Evolutionary conservation across 2,113 vertebrate genomes (phyloP).

Genomic region (Atherinomorus stipes): DNA sequence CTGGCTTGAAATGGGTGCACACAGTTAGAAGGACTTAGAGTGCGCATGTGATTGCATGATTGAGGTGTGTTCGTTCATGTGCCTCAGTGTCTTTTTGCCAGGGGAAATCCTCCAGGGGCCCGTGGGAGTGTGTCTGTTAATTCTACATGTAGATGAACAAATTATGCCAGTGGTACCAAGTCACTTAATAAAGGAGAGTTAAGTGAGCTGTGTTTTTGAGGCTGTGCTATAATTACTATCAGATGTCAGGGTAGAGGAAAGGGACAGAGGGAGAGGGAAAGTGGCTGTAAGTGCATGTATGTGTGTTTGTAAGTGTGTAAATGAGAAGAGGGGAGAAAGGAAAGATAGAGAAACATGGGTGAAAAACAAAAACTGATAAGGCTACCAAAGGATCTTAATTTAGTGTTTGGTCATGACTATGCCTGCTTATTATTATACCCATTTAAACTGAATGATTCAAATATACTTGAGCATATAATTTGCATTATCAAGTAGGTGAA

Average conservation of each 20-base stretch:
- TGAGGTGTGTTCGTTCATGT: constrained; percentile 25
- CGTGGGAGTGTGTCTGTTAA: constrained; percentile 27
- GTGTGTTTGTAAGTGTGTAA: not conserved
- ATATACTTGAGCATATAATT: not conserved
- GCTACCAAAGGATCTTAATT: not conserved
- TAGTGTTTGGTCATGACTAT: not conserved
- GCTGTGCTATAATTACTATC: constrained; percentile 84
- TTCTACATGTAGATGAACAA: constrained; percentile 60
- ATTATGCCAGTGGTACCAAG: constrained; percentile 62
- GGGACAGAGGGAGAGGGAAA: constrained; percentile 16
- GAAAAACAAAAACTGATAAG: not conserved
- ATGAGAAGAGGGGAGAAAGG: constrained; percentile 14
- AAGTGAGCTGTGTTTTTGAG: constrained; percentile 60
- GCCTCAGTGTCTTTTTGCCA: constrained; percentile 17
- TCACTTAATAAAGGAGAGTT: constrained; percentile 65
- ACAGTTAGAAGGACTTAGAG: constrained; percentile 33
- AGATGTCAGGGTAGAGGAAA: constrained; percentile 78
- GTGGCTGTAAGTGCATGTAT: not conserved
- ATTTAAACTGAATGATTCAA: not conserved
- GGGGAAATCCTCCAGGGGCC: constrained; percentile 7
- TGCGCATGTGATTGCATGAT: constrained; percentile 31
- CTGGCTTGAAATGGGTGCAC: constrained; percentile 38
- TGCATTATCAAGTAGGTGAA: not conserved
- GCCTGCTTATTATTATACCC: not conserved
- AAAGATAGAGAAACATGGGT: constrained; percentile 1